Conservation (phyloP, 2,113 vertebrate genomes). For the Osmerus mordax region DNA sequence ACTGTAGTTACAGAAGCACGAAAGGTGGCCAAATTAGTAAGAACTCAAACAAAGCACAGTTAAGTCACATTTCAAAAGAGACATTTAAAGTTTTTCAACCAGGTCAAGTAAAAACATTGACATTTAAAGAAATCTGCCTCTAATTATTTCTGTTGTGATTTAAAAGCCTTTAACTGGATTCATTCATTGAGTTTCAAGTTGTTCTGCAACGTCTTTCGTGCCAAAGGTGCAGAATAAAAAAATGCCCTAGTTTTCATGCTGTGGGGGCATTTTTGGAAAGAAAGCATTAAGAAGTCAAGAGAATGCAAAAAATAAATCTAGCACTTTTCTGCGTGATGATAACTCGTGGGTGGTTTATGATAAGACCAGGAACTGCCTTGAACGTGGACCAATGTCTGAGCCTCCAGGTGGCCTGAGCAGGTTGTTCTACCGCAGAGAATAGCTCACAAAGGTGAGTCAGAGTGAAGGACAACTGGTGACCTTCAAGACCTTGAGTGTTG, state of each 20-base stretch:
- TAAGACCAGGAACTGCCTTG: no score
- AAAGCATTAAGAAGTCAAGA: no score
- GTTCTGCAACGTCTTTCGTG: slow-evolving; percentile 1
- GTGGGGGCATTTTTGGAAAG: neutral
- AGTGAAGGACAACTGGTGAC: no score
- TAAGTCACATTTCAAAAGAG: neutral
- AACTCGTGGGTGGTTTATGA: no score
- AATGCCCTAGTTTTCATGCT: slow-evolving; percentile 1
- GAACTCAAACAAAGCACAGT: neutral
- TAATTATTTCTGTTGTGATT: neutral
- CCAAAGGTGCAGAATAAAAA: slow-evolving; percentile 7
- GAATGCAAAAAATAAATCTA: no score
- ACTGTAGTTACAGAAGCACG: neutral
- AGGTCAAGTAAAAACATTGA: neutral
- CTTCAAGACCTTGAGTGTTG: no score
- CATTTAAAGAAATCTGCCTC: neutral
- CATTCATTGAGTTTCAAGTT: slow-evolving; percentile 3
- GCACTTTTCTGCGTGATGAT: no score
- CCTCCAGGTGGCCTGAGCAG: no score
- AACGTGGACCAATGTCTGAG: no score
- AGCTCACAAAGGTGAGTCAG: no score
- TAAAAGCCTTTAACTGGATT: slow-evolving; percentile 1
- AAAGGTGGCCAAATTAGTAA: neutral
- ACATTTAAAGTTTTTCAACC: neutral
- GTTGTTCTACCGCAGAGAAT: no score